These are phyloP conservation scores for Schmidtea mediterranea DNA, from an alignment of 1,140 invertebrate species.

Conservation along the genomic window DNA sequence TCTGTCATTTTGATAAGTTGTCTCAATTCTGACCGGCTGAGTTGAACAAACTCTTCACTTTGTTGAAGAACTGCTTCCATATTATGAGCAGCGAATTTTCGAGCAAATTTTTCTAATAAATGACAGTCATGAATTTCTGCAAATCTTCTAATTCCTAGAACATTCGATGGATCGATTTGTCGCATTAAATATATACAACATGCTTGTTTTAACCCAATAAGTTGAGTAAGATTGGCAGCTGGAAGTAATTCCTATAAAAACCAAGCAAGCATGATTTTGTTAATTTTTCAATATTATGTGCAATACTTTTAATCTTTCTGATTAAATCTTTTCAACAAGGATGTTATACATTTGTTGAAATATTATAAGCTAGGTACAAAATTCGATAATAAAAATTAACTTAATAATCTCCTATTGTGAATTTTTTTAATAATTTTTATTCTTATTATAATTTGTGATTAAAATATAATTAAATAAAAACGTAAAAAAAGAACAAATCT, in stretches of 20 bases:
- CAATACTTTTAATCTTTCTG: no score
- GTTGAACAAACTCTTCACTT: slow-evolving; percentile 18
- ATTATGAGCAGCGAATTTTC: slow-evolving; percentile 15
- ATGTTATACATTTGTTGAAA: no score
- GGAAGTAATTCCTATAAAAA: slow-evolving; percentile 42
- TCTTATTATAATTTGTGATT: no score
- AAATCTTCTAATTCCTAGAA: slow-evolving; percentile 27
- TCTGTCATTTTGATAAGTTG: slow-evolving; percentile 18
- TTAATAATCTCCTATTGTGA: no score
- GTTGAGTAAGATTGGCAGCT: slow-evolving; percentile 20
- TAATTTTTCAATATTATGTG: no score
- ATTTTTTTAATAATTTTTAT: no score
- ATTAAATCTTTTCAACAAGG: no score
- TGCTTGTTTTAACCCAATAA: slow-evolving; percentile 21
- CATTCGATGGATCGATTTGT: slow-evolving; percentile 19
- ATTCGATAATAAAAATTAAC: no score
- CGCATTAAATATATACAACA: slow-evolving; percentile 20
- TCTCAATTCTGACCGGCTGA: slow-evolving; percentile 16
- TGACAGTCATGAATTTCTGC: slow-evolving; percentile 19
- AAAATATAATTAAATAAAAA: no score
- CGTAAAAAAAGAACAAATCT: no score
- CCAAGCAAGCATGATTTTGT: no score
- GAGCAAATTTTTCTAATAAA: slow-evolving; percentile 13
- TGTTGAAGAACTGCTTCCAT: slow-evolving; percentile 18
- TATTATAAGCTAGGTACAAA: no score